phyloP scores from a whole-genome alignment of 2,888 invertebrate genomes.

The Eupithecia inturbata region DNA sequence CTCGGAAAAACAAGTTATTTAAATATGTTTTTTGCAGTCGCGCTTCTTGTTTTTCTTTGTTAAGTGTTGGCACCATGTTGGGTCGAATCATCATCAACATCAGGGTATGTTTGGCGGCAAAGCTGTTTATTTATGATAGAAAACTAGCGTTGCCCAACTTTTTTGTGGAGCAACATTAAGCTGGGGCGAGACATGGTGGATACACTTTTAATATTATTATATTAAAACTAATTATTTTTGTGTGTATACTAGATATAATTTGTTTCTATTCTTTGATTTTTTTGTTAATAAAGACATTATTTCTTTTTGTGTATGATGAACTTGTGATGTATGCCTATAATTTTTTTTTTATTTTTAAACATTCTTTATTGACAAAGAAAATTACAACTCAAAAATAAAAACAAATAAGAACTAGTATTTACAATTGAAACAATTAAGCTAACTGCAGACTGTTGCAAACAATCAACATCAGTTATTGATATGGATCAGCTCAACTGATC shows the following conservation, averaged over 20 bases:
- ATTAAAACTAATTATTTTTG: not conserved
- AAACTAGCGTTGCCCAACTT: not conserved
- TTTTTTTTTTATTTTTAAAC: no score
- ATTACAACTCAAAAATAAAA: no score
- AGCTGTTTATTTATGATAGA: not conserved
- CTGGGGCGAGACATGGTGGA: not conserved
- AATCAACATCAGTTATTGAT: no score
- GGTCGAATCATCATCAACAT: not conserved
- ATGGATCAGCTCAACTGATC: no score
- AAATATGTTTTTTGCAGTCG: conserved; percentile 21
- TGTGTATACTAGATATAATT: no score
- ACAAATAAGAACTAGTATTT: no score
- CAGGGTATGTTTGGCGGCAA: not conserved
- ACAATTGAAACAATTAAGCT: no score
- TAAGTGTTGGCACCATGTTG: conserved; percentile 13
- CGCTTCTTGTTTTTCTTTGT: conserved; percentile 21
- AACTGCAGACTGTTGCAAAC: no score
- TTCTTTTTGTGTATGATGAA: not conserved
- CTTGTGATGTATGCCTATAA: not conserved
- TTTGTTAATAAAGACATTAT: no score
- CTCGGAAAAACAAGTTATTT: conserved; percentile 31
- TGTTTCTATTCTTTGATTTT: no score
- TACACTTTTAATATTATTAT: not conserved
- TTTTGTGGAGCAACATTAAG: not conserved
- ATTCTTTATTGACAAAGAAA: no score